phyloP scores from a whole-genome alignment of 2,888 invertebrate genomes.

The Nysson spinosus region DNA sequence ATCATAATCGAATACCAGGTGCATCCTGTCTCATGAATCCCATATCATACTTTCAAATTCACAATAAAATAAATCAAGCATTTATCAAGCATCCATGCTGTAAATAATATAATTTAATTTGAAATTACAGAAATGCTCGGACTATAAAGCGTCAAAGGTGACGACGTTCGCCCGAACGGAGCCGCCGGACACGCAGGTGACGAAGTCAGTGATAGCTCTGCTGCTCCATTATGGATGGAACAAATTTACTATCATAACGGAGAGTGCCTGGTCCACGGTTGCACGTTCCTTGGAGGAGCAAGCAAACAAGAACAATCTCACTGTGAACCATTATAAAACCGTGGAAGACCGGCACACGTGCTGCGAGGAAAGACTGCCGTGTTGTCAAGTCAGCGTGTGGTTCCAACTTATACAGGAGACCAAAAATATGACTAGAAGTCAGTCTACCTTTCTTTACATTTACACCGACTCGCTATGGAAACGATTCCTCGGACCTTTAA shows the following conservation, averaged over 20 bases:
- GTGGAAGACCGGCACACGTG: conserved; percentile 87
- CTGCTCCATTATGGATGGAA: conserved; percentile 95
- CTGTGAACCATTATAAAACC: conserved; percentile 87
- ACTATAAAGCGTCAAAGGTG: conserved; percentile 90
- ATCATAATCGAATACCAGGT: too few relatives aligned
- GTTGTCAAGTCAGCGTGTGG: conserved; percentile 89
- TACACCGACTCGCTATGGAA: not conserved
- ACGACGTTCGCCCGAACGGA: conserved; percentile 96
- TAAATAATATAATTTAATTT: conserved; percentile 24
- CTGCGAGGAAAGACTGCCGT: conserved; percentile 86
- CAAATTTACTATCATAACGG: conserved; percentile 93
- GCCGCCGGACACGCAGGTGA: conserved; percentile 96
- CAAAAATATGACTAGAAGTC: conserved; percentile 90
- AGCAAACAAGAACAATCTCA: conserved; percentile 88
- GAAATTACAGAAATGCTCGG: conserved; percentile 93
- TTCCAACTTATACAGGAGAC: conserved; percentile 91
- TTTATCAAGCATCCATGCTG: too few relatives aligned
- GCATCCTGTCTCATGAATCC: too few relatives aligned
- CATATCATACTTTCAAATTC: too few relatives aligned
- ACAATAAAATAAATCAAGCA: too few relatives aligned
- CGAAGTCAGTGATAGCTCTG: conserved; percentile 95
- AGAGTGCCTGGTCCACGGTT: conserved; percentile 89
- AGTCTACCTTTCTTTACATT: conserved; percentile 70
- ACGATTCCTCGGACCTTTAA: conserved; percentile 31
- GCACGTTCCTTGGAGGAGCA: conserved; percentile 88